Base-by-base conservation (phyloP, 2,888 invertebrate species). In the Carabus problematicus region DNA sequence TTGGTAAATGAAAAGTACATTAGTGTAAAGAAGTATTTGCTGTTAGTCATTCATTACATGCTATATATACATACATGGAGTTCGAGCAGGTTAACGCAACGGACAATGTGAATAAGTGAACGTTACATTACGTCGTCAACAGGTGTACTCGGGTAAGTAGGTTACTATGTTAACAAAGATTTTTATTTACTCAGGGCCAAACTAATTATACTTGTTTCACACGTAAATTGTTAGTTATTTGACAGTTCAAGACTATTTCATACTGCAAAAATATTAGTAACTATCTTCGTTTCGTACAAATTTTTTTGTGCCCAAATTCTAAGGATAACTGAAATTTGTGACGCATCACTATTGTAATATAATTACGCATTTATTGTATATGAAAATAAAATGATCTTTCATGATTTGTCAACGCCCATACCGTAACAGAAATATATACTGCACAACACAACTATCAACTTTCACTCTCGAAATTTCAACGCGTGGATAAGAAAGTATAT, bases 381-480 rank as follows among this genome's bases (percentile, higher is more conserved):
- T 29, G 29, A 29, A 29, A 29, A 29, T 29, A 29, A 29, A 29
- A 29, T 29, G 29, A 29, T 29, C 29, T 29, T 29, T 29, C 41
- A 47, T 54, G 39, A 45, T 55, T 43, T 49, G 67, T 67, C 52
- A 67, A 67, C 60, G 60, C 67, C 67, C 60, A 67, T 60, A 52
- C 14, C 59, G 12, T 19, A 29, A 29, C 6, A 2, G 29, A 29
- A 29, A 6, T 29, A 29, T 29, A 29, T n/a, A n/a, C n/a, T 58
- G 12, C 14, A 14, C 16, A 59, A 16, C 58, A 63, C 52, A 62
- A 64, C 42, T 43, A 18, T 60, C 52, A 67, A 67, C 67, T 67
- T 67, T 67, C 67, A 67, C 67, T 67, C 49, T 67, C 60, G 67
- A 67, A 67, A 67, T 60, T 67, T 60, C 41, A 60, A 67, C 42